Percentiles rank a stretch among this genome's conserved stretches.
These are phyloP conservation scores for Sphenodon punctatus DNA, from an alignment of 2,797 vertebrate species.

Conservation along the genomic window DNA sequence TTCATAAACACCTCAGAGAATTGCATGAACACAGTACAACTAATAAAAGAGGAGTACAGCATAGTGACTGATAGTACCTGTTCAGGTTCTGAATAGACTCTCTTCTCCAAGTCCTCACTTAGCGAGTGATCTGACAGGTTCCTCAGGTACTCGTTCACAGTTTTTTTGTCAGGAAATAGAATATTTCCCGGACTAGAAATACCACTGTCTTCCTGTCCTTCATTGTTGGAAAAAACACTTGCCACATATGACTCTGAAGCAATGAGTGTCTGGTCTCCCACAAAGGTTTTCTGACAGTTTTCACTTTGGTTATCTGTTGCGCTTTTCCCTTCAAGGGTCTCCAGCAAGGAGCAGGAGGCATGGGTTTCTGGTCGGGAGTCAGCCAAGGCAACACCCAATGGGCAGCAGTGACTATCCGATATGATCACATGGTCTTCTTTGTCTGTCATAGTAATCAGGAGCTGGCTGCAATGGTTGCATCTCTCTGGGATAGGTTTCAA, in stretches of 20 bases:
- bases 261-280: constrained; percentile 4
- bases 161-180: constrained; percentile 80
- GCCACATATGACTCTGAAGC: constrained; percentile 17
- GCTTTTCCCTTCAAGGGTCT: constrained; percentile 32
- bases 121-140: constrained; percentile 77
- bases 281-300: constrained; percentile 25
- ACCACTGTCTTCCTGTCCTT: constrained; percentile 22
- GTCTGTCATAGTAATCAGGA: constrained; percentile 96
- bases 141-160: constrained; percentile 81
- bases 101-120: constrained; percentile 65
- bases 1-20: not conserved
- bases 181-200: constrained; percentile 56
- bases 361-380: constrained; percentile 71
- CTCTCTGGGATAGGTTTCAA: constrained; percentile 86
- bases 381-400: constrained; percentile 79
- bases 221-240: constrained; percentile 21
- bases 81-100: constrained; percentile 50
- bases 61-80: constrained; percentile 72
- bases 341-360: constrained; percentile 68
- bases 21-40: not conserved
- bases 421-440: constrained; percentile 99
- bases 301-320: constrained; percentile 32
- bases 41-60: not conserved
- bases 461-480: constrained; percentile 92
- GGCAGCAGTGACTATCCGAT: constrained; percentile 94